Conservation (phyloP, 2,113 vertebrate species). For the Hippocampus mohnikei region DNA sequence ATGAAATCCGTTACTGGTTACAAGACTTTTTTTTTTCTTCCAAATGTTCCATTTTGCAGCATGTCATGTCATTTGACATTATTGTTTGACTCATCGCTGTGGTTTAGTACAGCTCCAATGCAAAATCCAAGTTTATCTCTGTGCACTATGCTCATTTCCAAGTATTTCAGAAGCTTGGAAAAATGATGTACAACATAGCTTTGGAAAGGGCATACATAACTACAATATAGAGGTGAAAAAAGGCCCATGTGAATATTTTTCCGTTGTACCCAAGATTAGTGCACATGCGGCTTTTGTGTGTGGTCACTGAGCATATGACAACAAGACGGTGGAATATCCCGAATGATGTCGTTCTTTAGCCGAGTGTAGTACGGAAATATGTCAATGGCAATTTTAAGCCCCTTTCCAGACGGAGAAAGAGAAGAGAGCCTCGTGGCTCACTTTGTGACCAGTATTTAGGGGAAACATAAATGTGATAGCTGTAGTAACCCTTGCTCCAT, state of each 20-base stretch:
- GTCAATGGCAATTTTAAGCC: slow-evolving; percentile 4
- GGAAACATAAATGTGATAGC: neutral
- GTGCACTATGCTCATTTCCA: slow-evolving; percentile 30
- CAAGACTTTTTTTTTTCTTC: neutral
- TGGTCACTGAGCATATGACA: neutral
- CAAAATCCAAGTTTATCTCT: neutral
- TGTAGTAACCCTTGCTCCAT: neutral
- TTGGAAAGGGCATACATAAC: too few relatives aligned
- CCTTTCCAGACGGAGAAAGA: slow-evolving; percentile 3
- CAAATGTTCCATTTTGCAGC: neutral
- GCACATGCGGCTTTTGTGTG: neutral
- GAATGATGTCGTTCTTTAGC: slow-evolving; percentile 7
- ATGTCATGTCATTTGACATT: slow-evolving; percentile 2
- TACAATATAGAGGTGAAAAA: neutral
- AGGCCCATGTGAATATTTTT: neutral
- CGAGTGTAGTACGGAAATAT: neutral
- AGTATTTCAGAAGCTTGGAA: slow-evolving; percentile 27
- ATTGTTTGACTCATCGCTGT: slow-evolving; percentile 14
- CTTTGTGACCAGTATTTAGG: neutral
- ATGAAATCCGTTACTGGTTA: neutral
- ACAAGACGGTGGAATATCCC: slow-evolving; percentile 12
- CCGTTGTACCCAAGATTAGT: slow-evolving; percentile 4
- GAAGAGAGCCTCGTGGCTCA: neutral
- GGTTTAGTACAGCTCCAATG: neutral
- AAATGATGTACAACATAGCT: too few relatives aligned